Conservation (phyloP, 2,797 vertebrate genomes). For the Manis crassicaudata region DNA sequence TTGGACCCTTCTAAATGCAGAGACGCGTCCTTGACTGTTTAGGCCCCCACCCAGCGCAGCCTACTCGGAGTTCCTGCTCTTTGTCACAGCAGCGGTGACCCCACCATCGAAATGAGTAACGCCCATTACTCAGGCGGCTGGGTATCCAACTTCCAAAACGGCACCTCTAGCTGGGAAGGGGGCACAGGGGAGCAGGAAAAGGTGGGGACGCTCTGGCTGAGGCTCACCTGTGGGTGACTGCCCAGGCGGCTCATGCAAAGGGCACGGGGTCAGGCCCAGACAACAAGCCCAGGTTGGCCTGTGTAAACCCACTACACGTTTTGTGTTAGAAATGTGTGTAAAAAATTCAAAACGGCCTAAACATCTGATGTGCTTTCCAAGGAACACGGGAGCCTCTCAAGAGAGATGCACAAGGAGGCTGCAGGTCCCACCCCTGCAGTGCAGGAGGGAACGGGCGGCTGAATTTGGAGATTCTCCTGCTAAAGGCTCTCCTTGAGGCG, state of each 20-base stretch:
- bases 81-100: background rate
- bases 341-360: background rate
- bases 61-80: background rate
- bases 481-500: background rate
- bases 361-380: accelerated
- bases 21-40: too few species aligned
- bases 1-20: background rate
- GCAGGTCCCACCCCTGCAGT: background rate
- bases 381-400: background rate
- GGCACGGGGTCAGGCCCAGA: accelerated
- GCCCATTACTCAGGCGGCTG: accelerated
- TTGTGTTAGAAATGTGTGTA: background rate
- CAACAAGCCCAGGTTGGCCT: background rate
- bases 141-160: accelerated
- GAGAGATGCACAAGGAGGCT: background rate
- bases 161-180: too few species aligned
- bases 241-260: accelerated
- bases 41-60: too few species aligned
- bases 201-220: accelerated
- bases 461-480: background rate
- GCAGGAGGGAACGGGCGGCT: too few species aligned
- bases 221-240: background rate
- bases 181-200: accelerated
- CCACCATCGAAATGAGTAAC: background rate
- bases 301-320: background rate